phyloP scores from a whole-genome alignment of 1,140 invertebrate species.

The Cheumatopsyche charites region DNA sequence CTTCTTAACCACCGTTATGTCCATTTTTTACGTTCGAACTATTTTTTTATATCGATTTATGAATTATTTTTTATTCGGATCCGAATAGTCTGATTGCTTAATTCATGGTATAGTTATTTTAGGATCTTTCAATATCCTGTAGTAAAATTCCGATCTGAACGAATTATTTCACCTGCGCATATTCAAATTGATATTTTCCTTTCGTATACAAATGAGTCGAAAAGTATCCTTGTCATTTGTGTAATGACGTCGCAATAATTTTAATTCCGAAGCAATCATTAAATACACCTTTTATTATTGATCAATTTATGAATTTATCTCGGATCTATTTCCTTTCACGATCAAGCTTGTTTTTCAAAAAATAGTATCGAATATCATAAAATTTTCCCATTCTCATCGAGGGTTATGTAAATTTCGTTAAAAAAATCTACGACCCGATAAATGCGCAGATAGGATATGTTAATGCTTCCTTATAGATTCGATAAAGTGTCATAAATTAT shows the following conservation, averaged over 20 bases:
- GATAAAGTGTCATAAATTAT: constrained; percentile 32
- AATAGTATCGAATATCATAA: constrained; percentile 31
- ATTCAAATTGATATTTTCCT: constrained; percentile 13
- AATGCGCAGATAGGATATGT: constrained; percentile 24
- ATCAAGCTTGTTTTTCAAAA: not conserved
- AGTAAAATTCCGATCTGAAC: not conserved
- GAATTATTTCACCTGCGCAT: constrained; percentile 9
- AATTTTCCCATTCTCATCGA: not conserved
- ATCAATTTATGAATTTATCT: not conserved
- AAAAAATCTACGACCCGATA: constrained; percentile 17
- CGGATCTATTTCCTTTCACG: constrained; percentile 15
- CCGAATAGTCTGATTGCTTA: constrained; percentile 20
- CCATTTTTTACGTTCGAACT: too few species aligned
- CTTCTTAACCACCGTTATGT: too few species aligned
- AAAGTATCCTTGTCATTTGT: too few species aligned
- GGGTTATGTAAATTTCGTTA: constrained; percentile 26
- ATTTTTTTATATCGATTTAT: too few species aligned
- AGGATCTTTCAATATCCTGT: constrained; percentile 31
- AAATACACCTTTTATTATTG: too few species aligned
- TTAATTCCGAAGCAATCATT: too few species aligned
- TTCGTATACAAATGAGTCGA: not conserved
- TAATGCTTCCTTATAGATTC: constrained; percentile 30
- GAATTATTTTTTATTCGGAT: too few species aligned
- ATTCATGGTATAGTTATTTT: constrained; percentile 26
- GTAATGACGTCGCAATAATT: too few species aligned